Percentiles rank a stretch among this genome's conserved stretches.
Conservation (phyloP, 2,113 vertebrate species). For the Caloenas nicobarica region DNA sequence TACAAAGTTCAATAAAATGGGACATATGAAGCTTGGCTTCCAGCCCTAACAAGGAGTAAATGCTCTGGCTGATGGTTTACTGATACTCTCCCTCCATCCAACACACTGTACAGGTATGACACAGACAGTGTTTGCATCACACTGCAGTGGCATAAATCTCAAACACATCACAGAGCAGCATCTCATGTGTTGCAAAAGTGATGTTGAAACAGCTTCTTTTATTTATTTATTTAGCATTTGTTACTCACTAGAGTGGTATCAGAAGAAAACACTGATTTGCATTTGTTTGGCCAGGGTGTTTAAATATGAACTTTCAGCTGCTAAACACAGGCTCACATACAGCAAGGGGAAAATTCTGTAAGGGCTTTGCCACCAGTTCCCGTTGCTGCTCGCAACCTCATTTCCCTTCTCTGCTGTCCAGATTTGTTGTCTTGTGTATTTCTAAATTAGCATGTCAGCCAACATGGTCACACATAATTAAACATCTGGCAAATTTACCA, state of each 20-base stretch:
- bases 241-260: not conserved
- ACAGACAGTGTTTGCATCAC: not conserved
- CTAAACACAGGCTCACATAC: not conserved
- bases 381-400: not conserved
- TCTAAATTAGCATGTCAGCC: not conserved
- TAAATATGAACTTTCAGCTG: not conserved
- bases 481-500: conserved; percentile 65
- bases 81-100: not conserved
- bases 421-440: not conserved
- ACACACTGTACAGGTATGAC: not conserved
- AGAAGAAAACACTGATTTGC: not conserved
- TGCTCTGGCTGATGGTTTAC: not conserved
- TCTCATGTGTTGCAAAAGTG: not conserved
- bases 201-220: not conserved
- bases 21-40: not conserved
- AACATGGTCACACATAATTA: conserved; percentile 42
- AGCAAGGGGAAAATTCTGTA: not conserved
- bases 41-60: not conserved
- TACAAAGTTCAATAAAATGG: not conserved
- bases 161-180: not conserved
- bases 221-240: not conserved
- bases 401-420: not conserved
- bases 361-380: not conserved
- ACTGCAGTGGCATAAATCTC: not conserved
- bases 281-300: not conserved